A percentile compares a stretch with the other conserved stretches of the same genome.
Conservation (phyloP, 2,888 invertebrate genomes). For the Dilophus febrilis region DNA sequence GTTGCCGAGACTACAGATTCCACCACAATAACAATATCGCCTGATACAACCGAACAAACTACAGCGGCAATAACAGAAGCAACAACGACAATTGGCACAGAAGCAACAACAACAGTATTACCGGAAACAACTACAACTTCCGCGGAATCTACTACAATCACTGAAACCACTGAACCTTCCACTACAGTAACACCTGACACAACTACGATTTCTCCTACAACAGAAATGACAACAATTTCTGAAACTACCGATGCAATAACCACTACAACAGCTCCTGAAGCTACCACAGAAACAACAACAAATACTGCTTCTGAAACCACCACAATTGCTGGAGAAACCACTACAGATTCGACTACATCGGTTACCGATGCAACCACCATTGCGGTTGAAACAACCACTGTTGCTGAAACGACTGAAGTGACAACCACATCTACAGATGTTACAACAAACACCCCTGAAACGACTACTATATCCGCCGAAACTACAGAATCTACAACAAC, state of each 20-base stretch:
- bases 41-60: too few relatives aligned
- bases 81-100: too few relatives aligned
- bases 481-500: conserved; percentile 9
- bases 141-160: conserved; percentile 8
- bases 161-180: background rate
- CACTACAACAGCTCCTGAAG: conserved; percentile 11
- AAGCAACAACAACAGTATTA: too few relatives aligned
- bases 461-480: conserved; percentile 12
- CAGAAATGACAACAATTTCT: background rate
- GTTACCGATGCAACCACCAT: background rate
- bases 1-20: too few relatives aligned
- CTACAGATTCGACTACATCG: too few relatives aligned
- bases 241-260: conserved; percentile 18
- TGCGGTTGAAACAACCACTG: background rate
- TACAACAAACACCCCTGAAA: conserved; percentile 5
- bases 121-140: too few relatives aligned
- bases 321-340: conserved; percentile 4
- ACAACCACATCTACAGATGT: background rate
- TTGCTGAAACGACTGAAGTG: too few relatives aligned
- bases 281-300: conserved; percentile 9
- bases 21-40: too few relatives aligned
- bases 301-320: background rate
- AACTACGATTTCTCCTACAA: too few relatives aligned
- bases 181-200: conserved; percentile 13
- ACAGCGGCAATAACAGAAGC: too few relatives aligned